Base-by-base conservation (phyloP, 2,888 invertebrate species). In the Cerceris rybyensis region DNA sequence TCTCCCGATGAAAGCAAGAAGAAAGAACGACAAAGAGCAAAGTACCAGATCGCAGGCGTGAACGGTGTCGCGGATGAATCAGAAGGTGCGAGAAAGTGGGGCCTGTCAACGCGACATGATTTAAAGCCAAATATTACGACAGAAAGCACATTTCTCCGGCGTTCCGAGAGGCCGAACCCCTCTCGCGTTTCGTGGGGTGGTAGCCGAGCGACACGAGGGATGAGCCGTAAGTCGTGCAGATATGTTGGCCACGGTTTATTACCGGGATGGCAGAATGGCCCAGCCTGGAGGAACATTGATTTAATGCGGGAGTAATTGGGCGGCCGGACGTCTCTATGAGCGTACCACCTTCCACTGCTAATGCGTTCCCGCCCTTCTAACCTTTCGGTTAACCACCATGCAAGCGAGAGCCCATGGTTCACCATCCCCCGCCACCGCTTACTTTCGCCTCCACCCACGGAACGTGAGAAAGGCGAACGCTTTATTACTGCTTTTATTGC, bases 121-220 rank as follows among this genome's bases (percentile, higher is more conserved):
- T 92, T 92, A 92, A 92, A 92, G 92, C 91, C 91, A 92, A 92
- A 92, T 92, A 92, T 92, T 92, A 91, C 92, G 90, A 91, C 91
- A 91, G 90, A 88, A 86, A 85, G 85, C 87, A 85, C 90, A 92
- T 92, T 92, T 92, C 91, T 85, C 77, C 70, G 81, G 77, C 83
- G 84, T 84, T 86, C 85, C 86, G 85, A 75, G 52, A 46, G 63
- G 52, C 43, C 39, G 49, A 69, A 66, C 70, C 77, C 68, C 46
- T 68, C 55, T n/a, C 69, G 11, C n/a, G 58, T 13, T 8, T n/a
- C 61, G 65, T n/a, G 50, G 57, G 70, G 59, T 49, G 70, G 71
- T 78, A 67, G 64, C 52, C 17, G 81, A 70, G 75, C 82, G 82
- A 80, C 81, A 81, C 74, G 80, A 70, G 81, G 85, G 83, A 84